Base-by-base conservation (phyloP, 1,140 invertebrate species). In the Eriocheir sinensis region DNA sequence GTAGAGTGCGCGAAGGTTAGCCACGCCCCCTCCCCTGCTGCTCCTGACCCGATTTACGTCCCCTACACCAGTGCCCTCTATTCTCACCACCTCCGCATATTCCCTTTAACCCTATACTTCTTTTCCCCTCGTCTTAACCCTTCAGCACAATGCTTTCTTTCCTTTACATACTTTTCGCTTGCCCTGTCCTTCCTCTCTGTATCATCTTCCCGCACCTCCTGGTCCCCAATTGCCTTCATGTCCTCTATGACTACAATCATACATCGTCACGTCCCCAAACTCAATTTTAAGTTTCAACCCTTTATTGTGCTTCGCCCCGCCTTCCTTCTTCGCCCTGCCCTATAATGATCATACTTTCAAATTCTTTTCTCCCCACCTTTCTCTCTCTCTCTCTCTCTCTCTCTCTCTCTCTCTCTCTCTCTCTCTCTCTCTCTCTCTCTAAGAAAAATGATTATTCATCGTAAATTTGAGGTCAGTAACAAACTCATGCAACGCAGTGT, bases 361-460 rank as follows among this genome's bases (percentile, higher is more conserved):
- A 36, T 92, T 79, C 44, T 15, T 92, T 30, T 81, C 79, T 92
- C 79, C 44, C 79, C 30, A 32, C n/a, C 60, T 80, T 32, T 79
- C 90, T 91, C 60, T 80, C 90, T 91, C 53, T 91, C 90, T 91
- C 90, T 91, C 60, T 79, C 53, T 91, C 53, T 36, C n/a, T 53
- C 41, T 53, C n/a, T 48, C 40, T 44, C 21, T 90, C 88, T 48
- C 88, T 48, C 21, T 90, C 44, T 90, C 44, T 38, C 6, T 30
- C 41, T 38, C 89, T 36, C 44, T 36, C 48, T 79, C 48, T 36
- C 60, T 80, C 53, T 80, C 90, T 36, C 90, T 80, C 34, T 80
- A 3, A n/a, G n/a, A n/a, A n/a, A n/a, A n/a, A n/a, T n/a, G n/a
- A n/a, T n/a, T n/a, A n/a, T n/a, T n/a, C n/a, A n/a, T n/a, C n/a